Evolutionary conservation across 2,888 invertebrate species (phyloP), one percentile per base, ranked within the genome.

Genomic region (Campaea margaritaria): DNA sequence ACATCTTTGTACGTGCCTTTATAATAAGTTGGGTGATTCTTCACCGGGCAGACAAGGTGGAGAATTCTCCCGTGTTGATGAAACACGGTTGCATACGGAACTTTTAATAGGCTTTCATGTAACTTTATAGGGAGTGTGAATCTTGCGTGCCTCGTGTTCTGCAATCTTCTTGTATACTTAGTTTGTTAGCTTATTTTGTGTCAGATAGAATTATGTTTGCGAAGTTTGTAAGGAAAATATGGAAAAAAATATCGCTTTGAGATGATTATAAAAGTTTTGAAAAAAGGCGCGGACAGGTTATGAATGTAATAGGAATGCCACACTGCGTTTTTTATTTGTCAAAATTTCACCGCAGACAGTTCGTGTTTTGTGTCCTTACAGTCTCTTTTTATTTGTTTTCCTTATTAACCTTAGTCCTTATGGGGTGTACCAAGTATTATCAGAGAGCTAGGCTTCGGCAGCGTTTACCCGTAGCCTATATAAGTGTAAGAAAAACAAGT

Each of bases 91-190:
- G 66, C 68, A 66, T 68, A 65, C 58, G 54, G 28, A 68, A 68
- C 66, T 68, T 68, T 68, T 68, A 68, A 68, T 63, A 66, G 66
- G 66, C 60, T 68, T 59, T 61, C 50, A 46, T 58, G 57, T 59
- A 68, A 68, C 68, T 68, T 66, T 63, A 62, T 64, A 61, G 55
- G 61, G 62, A 60, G 64, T 64, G 68, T 60, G 68, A 68, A 66
- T 66, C 68, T 66, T 62, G 44, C 45, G 14, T 49, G 53, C 50
- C 50, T 34, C 46, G 52, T 36, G 51, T 47, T 42, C 49, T 68
- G 60, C 64, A 65, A 58, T 65, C 62, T 62, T 54, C 52, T 57
- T 54, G 51, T 50, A 58, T 55, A 60, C 57, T 66, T 63, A 54
- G 60, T 65, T 62, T 38, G 64, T 14, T 44, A 42, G 14, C 34